Base-by-base conservation (phyloP, 2,888 invertebrate species). In the Cenopis cana region DNA sequence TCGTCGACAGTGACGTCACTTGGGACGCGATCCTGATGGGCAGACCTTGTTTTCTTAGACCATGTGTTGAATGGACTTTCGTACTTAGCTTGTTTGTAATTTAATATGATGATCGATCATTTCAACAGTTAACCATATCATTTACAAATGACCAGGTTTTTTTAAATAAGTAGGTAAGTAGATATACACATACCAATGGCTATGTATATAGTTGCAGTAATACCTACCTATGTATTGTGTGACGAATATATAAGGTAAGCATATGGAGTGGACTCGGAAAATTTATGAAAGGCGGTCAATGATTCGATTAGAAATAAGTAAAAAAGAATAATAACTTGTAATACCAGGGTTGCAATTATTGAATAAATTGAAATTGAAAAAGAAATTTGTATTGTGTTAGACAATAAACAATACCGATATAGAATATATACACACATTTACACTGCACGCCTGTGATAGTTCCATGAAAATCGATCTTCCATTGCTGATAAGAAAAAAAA, bases 381-480 rank as follows among this genome's bases (percentile, higher is more conserved):
- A 17, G 8, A 5, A n/a, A 17, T 5, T 49, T 49, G 49, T 49
- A 49, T 17, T 49, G 49, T 49, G n/a, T 17, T 49, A 2, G 41
- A 41, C 12, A 14, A 6, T 6, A 24, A 14, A 12, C 1, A 14
- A 24, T 5, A 24, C n/a, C n/a, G n/a, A n/a, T n/a, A n/a, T n/a
- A n/a, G n/a, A n/a, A n/a, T n/a, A n/a, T n/a, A 14, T 29, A 29
- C 29, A 29, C 29, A 33, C 33, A 33, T 5, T 33, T 8, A 36
- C 46, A 57, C 57, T 70, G 64, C 64, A 17, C 46, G 14, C 33
- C 69, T 69, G 65, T 70, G 69, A 70, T 70, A 65, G 41, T 55
- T 62, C 24, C 29, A 2, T 65, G 41, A 70, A 65, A 65, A 38
- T 54, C n/a, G 65, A 54, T 70, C 69, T 70, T 70, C 69, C 69